These are phyloP conservation scores for Saccopteryx leptura DNA, from an alignment of 2,113 vertebrate genomes.

Conservation along the genomic window DNA sequence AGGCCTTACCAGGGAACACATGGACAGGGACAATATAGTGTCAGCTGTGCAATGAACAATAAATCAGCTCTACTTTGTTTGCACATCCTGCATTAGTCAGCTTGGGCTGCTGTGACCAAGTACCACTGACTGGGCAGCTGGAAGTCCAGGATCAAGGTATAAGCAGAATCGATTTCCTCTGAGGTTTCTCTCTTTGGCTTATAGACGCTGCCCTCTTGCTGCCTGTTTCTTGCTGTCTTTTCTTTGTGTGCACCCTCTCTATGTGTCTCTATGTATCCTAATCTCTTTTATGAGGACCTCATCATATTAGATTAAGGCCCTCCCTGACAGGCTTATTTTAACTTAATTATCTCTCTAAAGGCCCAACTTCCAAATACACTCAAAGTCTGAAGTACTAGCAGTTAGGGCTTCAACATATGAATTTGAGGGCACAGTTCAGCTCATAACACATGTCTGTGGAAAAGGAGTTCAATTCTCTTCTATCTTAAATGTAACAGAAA, in stretches of 20 bases:
- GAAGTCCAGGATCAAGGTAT: no score
- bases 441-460: background rate
- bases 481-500: background rate
- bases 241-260: background rate
- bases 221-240: background rate
- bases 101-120: background rate
- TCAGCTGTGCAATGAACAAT: background rate
- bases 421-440: background rate
- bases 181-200: background rate
- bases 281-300: background rate
- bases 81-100: background rate
- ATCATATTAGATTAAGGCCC: background rate
- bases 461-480: background rate
- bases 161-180: background rate
- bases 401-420: no score
- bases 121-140: background rate
- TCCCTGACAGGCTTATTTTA: background rate
- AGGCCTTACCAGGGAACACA: background rate
- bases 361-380: background rate
- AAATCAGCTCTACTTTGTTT: background rate
- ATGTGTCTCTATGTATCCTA: background rate
- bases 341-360: background rate
- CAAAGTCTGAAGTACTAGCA: background rate
- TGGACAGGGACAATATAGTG: background rate
- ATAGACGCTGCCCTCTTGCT: background rate